Conservation (phyloP, 1,140 invertebrate genomes). For the Trichogramma pretiosum region DNA sequence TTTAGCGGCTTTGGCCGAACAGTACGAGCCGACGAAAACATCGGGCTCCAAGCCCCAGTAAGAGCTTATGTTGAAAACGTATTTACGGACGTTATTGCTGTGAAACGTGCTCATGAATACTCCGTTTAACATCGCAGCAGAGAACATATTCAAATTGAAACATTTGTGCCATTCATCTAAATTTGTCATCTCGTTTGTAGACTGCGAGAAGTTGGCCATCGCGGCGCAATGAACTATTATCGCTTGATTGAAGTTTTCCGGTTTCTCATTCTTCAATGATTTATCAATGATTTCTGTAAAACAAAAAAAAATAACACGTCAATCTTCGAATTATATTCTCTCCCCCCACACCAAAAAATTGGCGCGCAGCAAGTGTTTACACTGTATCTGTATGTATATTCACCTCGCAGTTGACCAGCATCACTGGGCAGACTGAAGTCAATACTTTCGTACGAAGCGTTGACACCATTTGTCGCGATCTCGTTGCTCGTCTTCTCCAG, state of each 20-base stretch:
- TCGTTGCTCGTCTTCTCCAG: slow-evolving; percentile 54
- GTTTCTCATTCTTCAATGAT: slow-evolving; percentile 33
- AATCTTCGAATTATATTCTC: no score
- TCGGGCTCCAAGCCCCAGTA: slow-evolving; percentile 68
- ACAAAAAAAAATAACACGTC: no score
- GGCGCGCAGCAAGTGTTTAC: no score
- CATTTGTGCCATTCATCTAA: slow-evolving; percentile 55
- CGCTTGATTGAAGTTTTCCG: slow-evolving; percentile 53
- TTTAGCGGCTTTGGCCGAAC: slow-evolving; percentile 78
- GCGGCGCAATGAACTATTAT: slow-evolving; percentile 87
- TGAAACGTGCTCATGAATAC: slow-evolving; percentile 59
- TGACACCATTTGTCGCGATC: slow-evolving; percentile 36
- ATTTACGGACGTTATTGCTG: slow-evolving; percentile 37
- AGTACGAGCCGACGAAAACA: slow-evolving; percentile 69
- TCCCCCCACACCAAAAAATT: no score
- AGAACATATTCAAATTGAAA: slow-evolving; percentile 71
- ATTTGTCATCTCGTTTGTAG: slow-evolving; percentile 52
- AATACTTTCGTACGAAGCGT: slow-evolving; percentile 45
- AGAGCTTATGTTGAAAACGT: slow-evolving; percentile 83
- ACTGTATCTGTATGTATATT: no score
- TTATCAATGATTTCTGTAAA: slow-evolving; percentile 40
- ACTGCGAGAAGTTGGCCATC: slow-evolving; percentile 61
- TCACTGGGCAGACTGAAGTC: slow-evolving; percentile 51
- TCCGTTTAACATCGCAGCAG: slow-evolving; percentile 66
- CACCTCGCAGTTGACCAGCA: slow-evolving; percentile 43